Base-by-base conservation (phyloP, 2,113 vertebrate species). In the Petromus typicus region DNA sequence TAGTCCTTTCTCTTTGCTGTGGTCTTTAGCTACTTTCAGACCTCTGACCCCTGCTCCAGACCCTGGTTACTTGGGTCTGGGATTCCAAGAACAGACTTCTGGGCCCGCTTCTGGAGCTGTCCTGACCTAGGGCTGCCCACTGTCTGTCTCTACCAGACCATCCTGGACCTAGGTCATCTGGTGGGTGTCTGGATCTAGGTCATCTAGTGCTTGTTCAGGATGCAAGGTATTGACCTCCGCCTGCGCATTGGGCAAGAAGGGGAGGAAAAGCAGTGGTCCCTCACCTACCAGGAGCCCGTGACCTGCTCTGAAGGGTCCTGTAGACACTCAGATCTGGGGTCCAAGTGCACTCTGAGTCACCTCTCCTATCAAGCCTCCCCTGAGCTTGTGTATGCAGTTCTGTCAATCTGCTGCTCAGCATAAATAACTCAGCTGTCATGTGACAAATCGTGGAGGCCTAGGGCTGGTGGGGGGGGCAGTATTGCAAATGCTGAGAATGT, bases 21-120 rank as follows among this genome's bases (percentile, higher is more conserved):
- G 73, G 67, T 67, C 83, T 25, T 85, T 56, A 90, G 79, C 90
- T 51, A 5, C 57, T 57, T 78, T 64, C 87, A 81, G 88, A 81
- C 20, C 71, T 73, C 66, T 82, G 79, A 8, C 40, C 7, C 10
- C 84, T 43, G 73, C 34, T 59, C 54, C 13, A 0, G 61, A n/a
- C 25, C 71, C 87, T 69, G 54, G 17, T 32, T 56, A 23, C 56
- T 87, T 4, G 20, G 61, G 18, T 76, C 27, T 22, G 32, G 45
- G 34, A 71, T 79, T 91, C 25, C 20, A 37, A 71, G 34, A 54
- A 43, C 40, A 94, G 30, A 69, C 34, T 92, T 89, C 25, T 34
- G 34, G 16, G 48, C 18, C 67, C 80, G 81, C 17, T 37, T 5
- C 43, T 14, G 51, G 86, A n/a, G 32, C 59, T 94, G 12, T 54